A percentile compares a stretch with the other conserved stretches of the same genome.
phyloP scores from a whole-genome alignment of 2,113 vertebrate species.

The Girardinichthys multiradiatus region DNA sequence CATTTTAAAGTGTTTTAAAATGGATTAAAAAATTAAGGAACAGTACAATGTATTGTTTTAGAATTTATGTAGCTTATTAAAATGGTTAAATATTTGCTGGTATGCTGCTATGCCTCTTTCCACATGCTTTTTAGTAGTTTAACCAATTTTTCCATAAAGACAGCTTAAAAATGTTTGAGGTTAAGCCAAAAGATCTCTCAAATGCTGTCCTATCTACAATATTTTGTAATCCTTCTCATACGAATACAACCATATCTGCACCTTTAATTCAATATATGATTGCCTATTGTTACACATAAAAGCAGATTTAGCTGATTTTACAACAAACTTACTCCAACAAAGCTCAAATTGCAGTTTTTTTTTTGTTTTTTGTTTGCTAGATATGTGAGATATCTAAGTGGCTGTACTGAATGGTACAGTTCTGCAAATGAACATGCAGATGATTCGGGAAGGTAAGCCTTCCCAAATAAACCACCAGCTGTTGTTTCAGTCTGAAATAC shows the following conservation, averaged over 20 bases:
- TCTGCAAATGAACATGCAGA: slow-evolving; percentile 1
- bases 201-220: not conserved
- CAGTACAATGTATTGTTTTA: too few relatives aligned
- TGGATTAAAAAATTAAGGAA: too few relatives aligned
- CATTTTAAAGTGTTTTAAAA: too few relatives aligned
- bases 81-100: not conserved
- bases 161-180: not conserved
- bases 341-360: not conserved
- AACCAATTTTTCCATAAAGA: not conserved
- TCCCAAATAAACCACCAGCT: slow-evolving; percentile 4
- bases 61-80: not conserved
- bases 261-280: slow-evolving; percentile 13
- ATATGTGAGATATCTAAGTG: not conserved
- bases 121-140: not conserved
- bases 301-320: slow-evolving; percentile 18
- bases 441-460: slow-evolving; percentile 13
- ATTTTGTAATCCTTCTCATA: not conserved
- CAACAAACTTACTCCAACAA: not conserved
- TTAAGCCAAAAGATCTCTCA: not conserved
- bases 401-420: slow-evolving; percentile 12
- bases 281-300: slow-evolving; percentile 11
- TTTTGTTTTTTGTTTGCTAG: too few relatives aligned
- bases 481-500: slow-evolving; percentile 22
- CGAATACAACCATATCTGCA: not conserved
- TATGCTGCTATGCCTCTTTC: not conserved